A percentile compares a stretch with the other conserved stretches of the same genome.
Evolutionary conservation across 2,888 invertebrate genomes (phyloP).

Genomic region (Pyrocoelia pectoralis): DNA sequence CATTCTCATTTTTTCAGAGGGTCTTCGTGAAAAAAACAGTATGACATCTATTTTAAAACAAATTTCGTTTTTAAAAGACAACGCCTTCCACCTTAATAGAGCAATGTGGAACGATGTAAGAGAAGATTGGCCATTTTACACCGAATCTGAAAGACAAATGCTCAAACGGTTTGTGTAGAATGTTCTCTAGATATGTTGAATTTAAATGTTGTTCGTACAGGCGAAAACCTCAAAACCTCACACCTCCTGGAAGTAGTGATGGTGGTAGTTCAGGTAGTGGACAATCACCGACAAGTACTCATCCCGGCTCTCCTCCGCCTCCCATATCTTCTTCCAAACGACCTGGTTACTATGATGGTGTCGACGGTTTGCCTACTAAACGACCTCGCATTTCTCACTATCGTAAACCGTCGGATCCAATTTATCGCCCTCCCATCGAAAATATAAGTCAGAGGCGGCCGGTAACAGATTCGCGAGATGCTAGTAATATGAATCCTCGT

Average conservation of each 20-base stretch:
- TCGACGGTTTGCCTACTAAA: constrained; percentile 70
- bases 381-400: constrained; percentile 89
- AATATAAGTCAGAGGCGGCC: constrained; percentile 56
- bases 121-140: constrained; percentile 94
- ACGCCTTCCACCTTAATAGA: constrained; percentile 87
- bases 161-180: constrained; percentile 74
- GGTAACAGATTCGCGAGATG: constrained; percentile 58
- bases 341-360: constrained; percentile 69
- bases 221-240: constrained; percentile 90
- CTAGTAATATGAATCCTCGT: constrained; percentile 61
- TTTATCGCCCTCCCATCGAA: constrained; percentile 59
- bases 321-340: constrained; percentile 65
- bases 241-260: constrained; percentile 88
- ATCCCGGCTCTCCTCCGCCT: constrained; percentile 73
- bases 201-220: constrained; percentile 57
- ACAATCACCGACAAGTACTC: constrained; percentile 79
- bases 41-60: constrained; percentile 82
- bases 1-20: constrained; percentile 67
- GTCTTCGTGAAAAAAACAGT: constrained; percentile 80
- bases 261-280: constrained; percentile 78
- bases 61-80: constrained; percentile 84
- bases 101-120: constrained; percentile 93
- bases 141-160: constrained; percentile 86
- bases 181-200: background rate
- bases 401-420: constrained; percentile 65